phyloP scores from a whole-genome alignment of 2,888 invertebrate genomes.

The Lysandra bellargus region DNA sequence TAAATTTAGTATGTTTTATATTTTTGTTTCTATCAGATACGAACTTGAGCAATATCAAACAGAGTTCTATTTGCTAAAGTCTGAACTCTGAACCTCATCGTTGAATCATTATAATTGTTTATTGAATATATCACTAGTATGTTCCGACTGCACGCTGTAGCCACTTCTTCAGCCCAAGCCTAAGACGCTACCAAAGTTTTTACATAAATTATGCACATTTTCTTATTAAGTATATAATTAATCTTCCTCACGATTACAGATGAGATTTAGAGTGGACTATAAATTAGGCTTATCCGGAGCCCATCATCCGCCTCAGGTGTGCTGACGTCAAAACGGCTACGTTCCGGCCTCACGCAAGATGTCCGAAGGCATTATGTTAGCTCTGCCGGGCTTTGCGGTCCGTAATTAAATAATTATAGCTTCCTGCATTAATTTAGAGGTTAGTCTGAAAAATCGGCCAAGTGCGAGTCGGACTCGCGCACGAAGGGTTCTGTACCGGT shows the following conservation, averaged over 20 bases:
- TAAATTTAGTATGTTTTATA: too few species aligned
- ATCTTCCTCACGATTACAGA: constrained; percentile 25
- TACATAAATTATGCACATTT: constrained; percentile 7
- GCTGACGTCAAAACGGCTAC: constrained; percentile 26
- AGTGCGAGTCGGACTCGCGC: too few species aligned
- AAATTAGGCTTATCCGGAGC: constrained; percentile 28
- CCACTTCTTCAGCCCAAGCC: not conserved
- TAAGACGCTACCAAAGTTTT: not conserved
- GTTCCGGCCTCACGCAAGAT: constrained; percentile 23
- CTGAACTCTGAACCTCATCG: too few species aligned
- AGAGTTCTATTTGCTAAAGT: too few species aligned
- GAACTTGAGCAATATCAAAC: too few species aligned
- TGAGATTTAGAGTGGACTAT: constrained; percentile 12
- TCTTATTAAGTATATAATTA: constrained; percentile 19
- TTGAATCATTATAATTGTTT: too few species aligned
- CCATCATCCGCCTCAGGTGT: constrained; percentile 23
- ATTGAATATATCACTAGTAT: too few species aligned
- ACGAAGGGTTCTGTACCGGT: too few species aligned
- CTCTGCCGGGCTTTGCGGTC: not conserved
- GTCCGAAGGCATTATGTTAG: constrained; percentile 22
- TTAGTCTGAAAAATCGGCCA: not conserved
- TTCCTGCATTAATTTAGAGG: not conserved
- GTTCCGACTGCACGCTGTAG: not conserved
- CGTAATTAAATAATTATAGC: not conserved
- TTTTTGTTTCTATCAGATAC: too few species aligned